Base-by-base conservation (phyloP, 2,888 invertebrate species). In the Venusia cambrica region DNA sequence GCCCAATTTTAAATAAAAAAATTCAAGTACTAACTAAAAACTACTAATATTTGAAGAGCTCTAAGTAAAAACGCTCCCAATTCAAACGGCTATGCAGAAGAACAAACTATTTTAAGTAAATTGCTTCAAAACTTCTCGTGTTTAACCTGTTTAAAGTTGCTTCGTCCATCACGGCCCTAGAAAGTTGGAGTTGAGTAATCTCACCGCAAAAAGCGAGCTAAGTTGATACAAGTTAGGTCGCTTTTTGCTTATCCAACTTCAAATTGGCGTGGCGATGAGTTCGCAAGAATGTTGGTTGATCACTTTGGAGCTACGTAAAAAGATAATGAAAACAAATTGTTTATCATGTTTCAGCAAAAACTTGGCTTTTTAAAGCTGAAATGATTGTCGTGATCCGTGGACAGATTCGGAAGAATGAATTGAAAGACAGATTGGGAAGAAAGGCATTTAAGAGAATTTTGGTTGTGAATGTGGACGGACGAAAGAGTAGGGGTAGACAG, bases 211-310 rank as follows among this genome's bases (percentile, higher is more conserved):
- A 35, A 35, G 35, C 15, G 31, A 40, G 22, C 27, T 40, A 40
- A 35, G 40, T 31, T 28, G 16, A 40, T 35, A 35, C 31, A 4
- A 35, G 20, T 27, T 35, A 31, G 35, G 31, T 28, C 22, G 15
- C 14, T 32, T 40, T 40, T 40, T 32, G 31, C 31, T 12, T 8
- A 22, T 6, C 35, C 28, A 35, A 40, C 40, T 35, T 32, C 10
- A 22, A 40, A 40, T 35, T 40, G 40, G 22, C 34, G 31, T 8
- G 35, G 27, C 14, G 40, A 40, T 40, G 40, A 40, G 35, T 40
- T 35, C 8, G 35, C 40, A 32, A 36, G 40, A 40, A 40, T 40
- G 38, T 32, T 17, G 15, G 28, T 27, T 27, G 35, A 35, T 35
- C 40, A 40, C 35, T 35, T 40, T 31, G 12, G n/a, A n/a, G 19